Percentiles rank a stretch among this genome's conserved stretches.
Conservation (phyloP, 2,113 vertebrate species). For the Neogobius melanostomus region DNA sequence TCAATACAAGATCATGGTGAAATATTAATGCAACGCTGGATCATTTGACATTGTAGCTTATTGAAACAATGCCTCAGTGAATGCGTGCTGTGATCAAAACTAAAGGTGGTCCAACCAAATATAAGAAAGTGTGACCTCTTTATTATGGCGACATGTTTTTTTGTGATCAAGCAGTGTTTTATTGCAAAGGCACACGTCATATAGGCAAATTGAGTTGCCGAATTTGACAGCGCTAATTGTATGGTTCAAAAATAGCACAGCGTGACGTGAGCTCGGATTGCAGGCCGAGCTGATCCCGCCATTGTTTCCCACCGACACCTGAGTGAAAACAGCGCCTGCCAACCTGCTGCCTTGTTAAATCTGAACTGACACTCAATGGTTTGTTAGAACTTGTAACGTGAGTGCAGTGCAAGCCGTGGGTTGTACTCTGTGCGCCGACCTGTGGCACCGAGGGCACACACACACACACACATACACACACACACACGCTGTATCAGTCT, state of each 20-base stretch:
- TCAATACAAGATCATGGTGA: too few species aligned
- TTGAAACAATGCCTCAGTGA: too few species aligned
- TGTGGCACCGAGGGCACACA: neutral
- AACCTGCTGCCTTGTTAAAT: slow-evolving; percentile 3
- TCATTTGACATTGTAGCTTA: too few species aligned
- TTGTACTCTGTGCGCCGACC: slow-evolving; percentile 1
- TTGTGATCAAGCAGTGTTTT: too few species aligned
- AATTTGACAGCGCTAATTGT: slow-evolving; percentile 3
- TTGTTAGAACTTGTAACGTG: slow-evolving; percentile 4
- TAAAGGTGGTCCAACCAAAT: too few species aligned
- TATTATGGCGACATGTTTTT: too few species aligned
- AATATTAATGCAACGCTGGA: too few species aligned
- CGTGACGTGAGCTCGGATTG: neutral
- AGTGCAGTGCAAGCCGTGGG: neutral
- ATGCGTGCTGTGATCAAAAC: too few species aligned
- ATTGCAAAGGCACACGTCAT: neutral
- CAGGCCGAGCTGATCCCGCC: neutral
- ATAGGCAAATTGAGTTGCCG: neutral
- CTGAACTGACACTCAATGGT: slow-evolving; percentile 5
- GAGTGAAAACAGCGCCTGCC: slow-evolving; percentile 1
- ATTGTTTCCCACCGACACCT: slow-evolving; percentile 3
- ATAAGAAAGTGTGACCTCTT: too few species aligned
- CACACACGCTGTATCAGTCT: neutral
- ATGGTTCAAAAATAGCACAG: neutral
- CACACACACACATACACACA: neutral